These are phyloP conservation scores for Sciurus niger DNA, from an alignment of 2,113 vertebrate genomes.

Conservation along the genomic window DNA sequence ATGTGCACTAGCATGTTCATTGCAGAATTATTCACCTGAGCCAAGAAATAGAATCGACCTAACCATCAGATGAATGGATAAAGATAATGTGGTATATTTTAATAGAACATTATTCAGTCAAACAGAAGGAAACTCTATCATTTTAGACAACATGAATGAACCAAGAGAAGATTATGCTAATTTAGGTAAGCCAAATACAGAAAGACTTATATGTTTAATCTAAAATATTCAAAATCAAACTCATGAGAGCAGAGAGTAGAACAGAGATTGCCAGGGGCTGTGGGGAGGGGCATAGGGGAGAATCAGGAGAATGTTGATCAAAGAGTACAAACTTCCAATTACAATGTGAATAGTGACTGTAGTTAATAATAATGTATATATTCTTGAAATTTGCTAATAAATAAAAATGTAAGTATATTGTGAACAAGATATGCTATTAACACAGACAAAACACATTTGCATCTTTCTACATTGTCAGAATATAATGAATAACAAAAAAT, in stretches of 20 bases:
- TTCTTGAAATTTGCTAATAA: neutral
- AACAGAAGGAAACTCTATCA: neutral
- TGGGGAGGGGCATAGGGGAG: too few species aligned
- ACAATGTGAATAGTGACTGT: neutral
- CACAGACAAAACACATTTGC: too few species aligned
- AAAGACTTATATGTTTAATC: neutral
- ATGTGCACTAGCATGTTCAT: neutral
- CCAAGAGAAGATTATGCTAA: neutral
- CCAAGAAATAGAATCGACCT: too few species aligned
- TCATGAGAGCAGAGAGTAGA: neutral
- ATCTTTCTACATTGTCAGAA: too few species aligned
- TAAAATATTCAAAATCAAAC: neutral
- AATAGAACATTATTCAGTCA: neutral
- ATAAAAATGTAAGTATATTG: too few species aligned
- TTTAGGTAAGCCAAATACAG: neutral
- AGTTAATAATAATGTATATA: neutral
- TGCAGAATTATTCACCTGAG: neutral
- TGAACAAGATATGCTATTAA: too few species aligned
- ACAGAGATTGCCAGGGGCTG: neutral
- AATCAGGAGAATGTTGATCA: neutral
- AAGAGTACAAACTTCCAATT: neutral
- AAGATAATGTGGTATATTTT: too few species aligned
- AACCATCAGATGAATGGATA: too few species aligned
- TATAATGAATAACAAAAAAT: too few species aligned
- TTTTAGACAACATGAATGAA: neutral